Evolutionary conservation across 2,113 vertebrate species (phyloP).

Genomic region (Dinomys branickii): DNA sequence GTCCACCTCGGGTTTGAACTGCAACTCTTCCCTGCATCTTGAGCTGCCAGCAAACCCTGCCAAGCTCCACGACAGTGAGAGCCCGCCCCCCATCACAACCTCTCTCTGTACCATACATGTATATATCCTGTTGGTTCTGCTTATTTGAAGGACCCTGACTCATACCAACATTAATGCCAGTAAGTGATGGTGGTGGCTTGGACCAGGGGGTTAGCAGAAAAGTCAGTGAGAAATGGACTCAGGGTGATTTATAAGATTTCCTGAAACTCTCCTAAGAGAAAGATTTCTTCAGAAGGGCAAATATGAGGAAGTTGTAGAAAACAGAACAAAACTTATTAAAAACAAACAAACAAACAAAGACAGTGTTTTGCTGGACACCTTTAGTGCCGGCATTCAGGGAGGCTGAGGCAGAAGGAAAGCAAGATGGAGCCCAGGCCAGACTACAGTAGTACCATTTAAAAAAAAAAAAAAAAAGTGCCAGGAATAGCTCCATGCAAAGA

Average conservation of each 20-base stretch:
- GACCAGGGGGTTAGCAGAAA: not conserved
- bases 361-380: not conserved
- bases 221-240: not conserved
- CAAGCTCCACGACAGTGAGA: accelerated
- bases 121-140: not conserved
- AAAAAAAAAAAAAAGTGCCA: not conserved
- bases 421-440: not conserved
- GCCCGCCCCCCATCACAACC: not conserved
- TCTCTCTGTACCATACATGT: not conserved
- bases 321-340: not conserved
- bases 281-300: not conserved
- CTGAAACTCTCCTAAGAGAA: not conserved
- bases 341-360: not conserved
- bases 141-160: not conserved
- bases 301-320: not conserved
- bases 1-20: not conserved
- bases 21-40: not conserved
- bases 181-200: not conserved
- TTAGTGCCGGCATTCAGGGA: not conserved
- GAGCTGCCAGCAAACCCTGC: not conserved
- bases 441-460: not conserved
- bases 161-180: not conserved
- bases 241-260: not conserved
- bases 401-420: not conserved
- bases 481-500: not conserved